phyloP scores from a whole-genome alignment of 2,888 invertebrate species.

The Noctua janthe region DNA sequence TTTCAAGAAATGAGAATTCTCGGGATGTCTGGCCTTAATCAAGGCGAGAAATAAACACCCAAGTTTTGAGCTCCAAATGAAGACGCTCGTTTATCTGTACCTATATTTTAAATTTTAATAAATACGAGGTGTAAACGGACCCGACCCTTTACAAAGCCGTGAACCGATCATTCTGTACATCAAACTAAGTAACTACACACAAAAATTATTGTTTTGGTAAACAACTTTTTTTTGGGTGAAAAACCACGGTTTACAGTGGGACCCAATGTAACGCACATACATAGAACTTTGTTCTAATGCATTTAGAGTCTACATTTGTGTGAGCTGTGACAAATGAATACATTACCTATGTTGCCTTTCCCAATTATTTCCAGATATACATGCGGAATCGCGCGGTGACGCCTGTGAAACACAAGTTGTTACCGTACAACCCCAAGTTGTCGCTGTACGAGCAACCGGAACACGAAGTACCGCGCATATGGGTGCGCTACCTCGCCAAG shows the following conservation, averaged over 20 bases:
- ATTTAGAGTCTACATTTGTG: background rate
- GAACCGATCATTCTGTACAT: too few species aligned
- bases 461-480: slow-evolving; percentile 81
- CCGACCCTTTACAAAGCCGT: too few species aligned
- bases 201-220: too few species aligned
- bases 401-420: slow-evolving; percentile 77
- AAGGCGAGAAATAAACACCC: background rate
- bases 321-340: background rate
- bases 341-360: background rate
- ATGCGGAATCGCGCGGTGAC: slow-evolving; percentile 72
- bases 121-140: too few species aligned
- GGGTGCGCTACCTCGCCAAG: slow-evolving; percentile 81
- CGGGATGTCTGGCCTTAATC: background rate
- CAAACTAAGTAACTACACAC: too few species aligned
- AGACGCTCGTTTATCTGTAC: background rate
- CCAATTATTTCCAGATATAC: slow-evolving; percentile 74
- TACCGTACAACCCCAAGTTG: slow-evolving; percentile 80
- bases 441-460: slow-evolving; percentile 85
- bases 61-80: background rate
- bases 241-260: background rate
- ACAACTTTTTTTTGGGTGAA: background rate
- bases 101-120: background rate
- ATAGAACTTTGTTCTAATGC: background rate
- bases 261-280: background rate
- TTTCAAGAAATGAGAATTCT: background rate